phyloP scores from a whole-genome alignment of 2,113 vertebrate genomes.

The Nerophis ophidion region DNA sequence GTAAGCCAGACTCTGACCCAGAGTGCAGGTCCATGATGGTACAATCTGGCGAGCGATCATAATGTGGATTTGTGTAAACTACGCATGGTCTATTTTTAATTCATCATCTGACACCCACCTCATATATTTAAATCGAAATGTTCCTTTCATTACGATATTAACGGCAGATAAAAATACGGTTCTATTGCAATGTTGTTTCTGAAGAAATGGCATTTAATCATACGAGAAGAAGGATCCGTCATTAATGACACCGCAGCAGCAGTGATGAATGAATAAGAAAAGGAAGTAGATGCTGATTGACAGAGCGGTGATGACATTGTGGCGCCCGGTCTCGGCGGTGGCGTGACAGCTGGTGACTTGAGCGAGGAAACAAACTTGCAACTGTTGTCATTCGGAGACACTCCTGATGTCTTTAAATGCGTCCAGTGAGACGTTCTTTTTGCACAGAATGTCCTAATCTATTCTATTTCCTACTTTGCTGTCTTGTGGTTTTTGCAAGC shows the following conservation, averaged over 20 bases:
- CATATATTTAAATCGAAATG: not conserved
- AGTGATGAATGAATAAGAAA: constrained; percentile 1
- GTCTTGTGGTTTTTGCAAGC: not conserved
- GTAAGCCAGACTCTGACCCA: not conserved
- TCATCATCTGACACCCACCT: too few relatives aligned
- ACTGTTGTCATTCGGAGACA: constrained; percentile 28
- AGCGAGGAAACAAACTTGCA: not conserved
- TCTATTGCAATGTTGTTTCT: not conserved
- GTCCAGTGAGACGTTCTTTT: not conserved
- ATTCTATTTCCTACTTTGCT: not conserved
- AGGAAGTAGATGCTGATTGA: not conserved
- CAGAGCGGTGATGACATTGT: constrained; percentile 24
- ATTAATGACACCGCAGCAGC: not conserved
- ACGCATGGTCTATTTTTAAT: not conserved
- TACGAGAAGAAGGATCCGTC: not conserved
- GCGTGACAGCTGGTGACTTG: constrained; percentile 37
- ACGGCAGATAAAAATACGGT: not conserved
- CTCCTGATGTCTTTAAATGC: constrained; percentile 9
- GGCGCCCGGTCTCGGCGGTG: not conserved
- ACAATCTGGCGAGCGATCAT: not conserved
- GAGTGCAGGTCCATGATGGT: not conserved
- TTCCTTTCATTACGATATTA: not conserved
- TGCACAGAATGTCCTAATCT: not conserved
- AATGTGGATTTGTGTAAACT: not conserved
- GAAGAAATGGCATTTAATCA: not conserved